Conservation (phyloP, 1,140 invertebrate species). For the Philotrypesis tridentata region DNA sequence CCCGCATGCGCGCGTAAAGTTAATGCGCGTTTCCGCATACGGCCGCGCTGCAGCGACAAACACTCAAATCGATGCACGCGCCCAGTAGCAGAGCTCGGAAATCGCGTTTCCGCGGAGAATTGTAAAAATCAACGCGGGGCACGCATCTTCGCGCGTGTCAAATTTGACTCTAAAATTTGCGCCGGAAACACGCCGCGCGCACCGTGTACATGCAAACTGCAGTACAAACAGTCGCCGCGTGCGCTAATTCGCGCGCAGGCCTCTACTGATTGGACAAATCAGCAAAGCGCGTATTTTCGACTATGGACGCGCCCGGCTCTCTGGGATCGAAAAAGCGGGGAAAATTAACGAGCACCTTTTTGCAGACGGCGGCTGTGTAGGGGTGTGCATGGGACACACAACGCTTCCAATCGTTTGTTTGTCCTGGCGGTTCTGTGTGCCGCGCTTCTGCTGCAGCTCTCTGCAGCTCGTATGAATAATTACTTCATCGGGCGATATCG, state of each 20-base stretch:
- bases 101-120: neutral
- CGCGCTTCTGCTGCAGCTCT: neutral
- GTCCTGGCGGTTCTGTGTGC: neutral
- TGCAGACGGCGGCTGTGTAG: neutral
- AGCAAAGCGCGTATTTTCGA: slow-evolving; percentile 61
- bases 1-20: too few relatives aligned
- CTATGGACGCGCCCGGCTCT: slow-evolving; percentile 24
- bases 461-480: neutral
- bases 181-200: neutral
- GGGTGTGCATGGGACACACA: neutral
- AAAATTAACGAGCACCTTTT: slow-evolving; percentile 37
- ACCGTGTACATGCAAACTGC: slow-evolving; percentile 26
- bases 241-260: slow-evolving; percentile 59
- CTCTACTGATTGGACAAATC: slow-evolving; percentile 63
- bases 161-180: neutral
- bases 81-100: neutral
- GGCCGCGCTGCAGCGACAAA: too few relatives aligned
- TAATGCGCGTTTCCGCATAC: too few relatives aligned
- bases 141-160: neutral
- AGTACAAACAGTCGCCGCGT: slow-evolving; percentile 55
- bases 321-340: slow-evolving; percentile 30
- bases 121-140: neutral
- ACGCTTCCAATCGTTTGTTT: neutral
- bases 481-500: neutral
- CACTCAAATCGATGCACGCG: too few relatives aligned